Evolutionary conservation across 2,113 vertebrate species (phyloP), one percentile per base, ranked within the genome.

Genomic region (Tiliqua scincoides): DNA sequence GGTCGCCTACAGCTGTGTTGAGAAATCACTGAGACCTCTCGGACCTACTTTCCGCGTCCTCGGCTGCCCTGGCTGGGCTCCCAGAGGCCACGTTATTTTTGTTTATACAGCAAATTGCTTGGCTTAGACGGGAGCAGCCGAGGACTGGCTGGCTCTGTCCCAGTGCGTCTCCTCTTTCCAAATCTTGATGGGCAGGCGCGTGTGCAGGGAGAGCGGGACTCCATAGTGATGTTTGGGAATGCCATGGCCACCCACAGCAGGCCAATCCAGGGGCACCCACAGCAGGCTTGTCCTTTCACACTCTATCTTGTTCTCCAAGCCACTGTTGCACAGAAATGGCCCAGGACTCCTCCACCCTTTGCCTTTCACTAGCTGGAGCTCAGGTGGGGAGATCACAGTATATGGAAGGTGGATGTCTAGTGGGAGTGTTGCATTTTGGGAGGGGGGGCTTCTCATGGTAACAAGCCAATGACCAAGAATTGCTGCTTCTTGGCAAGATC

Each of bases 41-140:
- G 54, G 76, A 40, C 17, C 27, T 27, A 35, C 72, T 40, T 81
- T 78, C 73, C 82, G 71, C 83, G 82, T 80, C 67, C 87, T 85
- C 27, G 72, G 40, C 23, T 57, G 2, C 67, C 87, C 83, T 37
- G 72, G 72, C 23, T 35, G 2, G 89, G 62, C 77, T 88, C 72
- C 83, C 80, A 82, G 83, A 88, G 85, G 61, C 14, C 67, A 78
- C 20, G 1, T 85, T 35, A 9, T 27, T 67, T 57, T 57, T 78
- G 48, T 85, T 72, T 79, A 59, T 20, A 4, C 65, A 43, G 18
- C n/a, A 23, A 32, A 87, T 70, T 4, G 1, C 40, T 86, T 48
- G 74, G 2, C 2, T 6, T 70, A 15, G 35, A 30, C 83, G 82
- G 48, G 87, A 85, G 18, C 37, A 40, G 35, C 61, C 0, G 30